Percentiles rank a stretch among this genome's conserved stretches.
Conservation (phyloP, 2,888 invertebrate species). For the Gandaritis pyraliata region DNA sequence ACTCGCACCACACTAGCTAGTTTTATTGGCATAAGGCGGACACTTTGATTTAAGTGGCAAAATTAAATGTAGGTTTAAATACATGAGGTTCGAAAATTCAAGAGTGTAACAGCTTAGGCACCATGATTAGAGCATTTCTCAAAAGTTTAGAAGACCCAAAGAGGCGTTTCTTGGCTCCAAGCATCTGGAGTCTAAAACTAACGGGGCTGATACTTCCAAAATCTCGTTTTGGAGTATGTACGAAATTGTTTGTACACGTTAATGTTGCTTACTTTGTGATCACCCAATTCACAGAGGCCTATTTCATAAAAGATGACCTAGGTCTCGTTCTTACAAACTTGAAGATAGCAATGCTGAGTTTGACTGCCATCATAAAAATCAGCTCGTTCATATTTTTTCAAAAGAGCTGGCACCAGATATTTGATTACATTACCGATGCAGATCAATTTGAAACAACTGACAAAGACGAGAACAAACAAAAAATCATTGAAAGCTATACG, state of each 20-base stretch:
- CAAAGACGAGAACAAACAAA: slow-evolving; percentile 46
- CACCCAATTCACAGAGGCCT: slow-evolving; percentile 68
- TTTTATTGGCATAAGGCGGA: no score
- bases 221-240: slow-evolving; percentile 46
- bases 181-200: slow-evolving; percentile 62
- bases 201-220: slow-evolving; percentile 63
- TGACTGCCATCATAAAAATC: slow-evolving; percentile 65
- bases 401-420: slow-evolving; percentile 59
- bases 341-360: slow-evolving; percentile 72
- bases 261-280: slow-evolving; percentile 62
- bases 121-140: slow-evolving; percentile 44
- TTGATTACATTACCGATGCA: slow-evolving; percentile 65
- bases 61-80: neutral
- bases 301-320: slow-evolving; percentile 63
- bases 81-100: neutral
- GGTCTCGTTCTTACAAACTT: slow-evolving; percentile 68
- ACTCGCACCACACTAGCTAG: no score
- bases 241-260: slow-evolving; percentile 58
- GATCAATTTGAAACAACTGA: slow-evolving; percentile 65
- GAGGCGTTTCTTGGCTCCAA: slow-evolving; percentile 66
- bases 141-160: slow-evolving; percentile 58
- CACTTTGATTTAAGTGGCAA: no score
- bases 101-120: neutral
- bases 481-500: slow-evolving; percentile 63
- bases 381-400: slow-evolving; percentile 68